phyloP scores from a whole-genome alignment of 2,113 vertebrate species.

The Rhagologus leucostigma region DNA sequence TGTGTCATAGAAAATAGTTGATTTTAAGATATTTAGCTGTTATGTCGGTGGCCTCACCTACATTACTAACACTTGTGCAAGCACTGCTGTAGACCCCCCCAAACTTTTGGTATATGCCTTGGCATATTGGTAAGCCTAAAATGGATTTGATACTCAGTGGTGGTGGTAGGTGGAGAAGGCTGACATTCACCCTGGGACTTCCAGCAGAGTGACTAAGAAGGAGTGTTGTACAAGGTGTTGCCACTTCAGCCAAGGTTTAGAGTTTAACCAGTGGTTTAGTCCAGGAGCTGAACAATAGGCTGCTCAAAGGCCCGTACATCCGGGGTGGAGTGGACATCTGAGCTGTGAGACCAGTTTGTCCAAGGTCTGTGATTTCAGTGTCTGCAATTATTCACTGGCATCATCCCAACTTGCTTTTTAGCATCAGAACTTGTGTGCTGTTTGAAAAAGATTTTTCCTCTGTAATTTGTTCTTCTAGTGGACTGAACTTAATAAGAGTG shows the following conservation, averaged over 20 bases:
- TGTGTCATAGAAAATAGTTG: neutral
- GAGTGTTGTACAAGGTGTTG: neutral
- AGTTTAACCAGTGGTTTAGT: neutral
- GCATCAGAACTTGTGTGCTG: neutral
- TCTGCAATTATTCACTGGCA: neutral
- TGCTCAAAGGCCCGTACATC: neutral
- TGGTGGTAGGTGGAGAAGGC: neutral
- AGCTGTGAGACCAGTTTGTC: conserved; percentile 17
- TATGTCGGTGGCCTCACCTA: neutral
- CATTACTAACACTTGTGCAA: neutral
- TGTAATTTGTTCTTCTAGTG: neutral
- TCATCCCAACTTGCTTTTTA: neutral
- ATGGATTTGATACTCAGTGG: neutral
- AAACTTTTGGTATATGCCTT: neutral
- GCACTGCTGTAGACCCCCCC: neutral
- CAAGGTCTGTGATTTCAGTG: neutral
- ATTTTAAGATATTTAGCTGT: neutral
- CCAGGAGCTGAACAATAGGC: neutral
- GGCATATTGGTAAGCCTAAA: neutral
- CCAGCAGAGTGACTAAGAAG: neutral
- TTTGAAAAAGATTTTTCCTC: neutral
- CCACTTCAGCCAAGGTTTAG: neutral
- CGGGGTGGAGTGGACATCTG: neutral
- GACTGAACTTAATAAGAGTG: neutral
- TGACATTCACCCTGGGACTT: neutral